Conservation (phyloP, 2,113 vertebrate species). For the Lethenteron reissneri region DNA sequence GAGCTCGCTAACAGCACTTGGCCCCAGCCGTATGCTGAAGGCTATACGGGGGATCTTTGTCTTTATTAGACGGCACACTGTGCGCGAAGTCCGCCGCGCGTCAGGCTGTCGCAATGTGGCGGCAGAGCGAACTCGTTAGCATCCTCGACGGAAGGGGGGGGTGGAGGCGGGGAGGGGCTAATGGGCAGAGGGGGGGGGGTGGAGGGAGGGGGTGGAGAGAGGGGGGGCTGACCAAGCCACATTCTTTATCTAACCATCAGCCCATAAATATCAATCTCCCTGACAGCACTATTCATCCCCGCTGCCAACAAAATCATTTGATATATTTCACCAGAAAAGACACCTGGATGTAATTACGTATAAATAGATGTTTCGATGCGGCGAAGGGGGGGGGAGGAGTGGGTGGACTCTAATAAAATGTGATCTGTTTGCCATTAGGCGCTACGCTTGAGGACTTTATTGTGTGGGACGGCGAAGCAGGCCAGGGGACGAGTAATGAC, state of each 20-base stretch:
- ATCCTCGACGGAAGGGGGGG: too few relatives aligned
- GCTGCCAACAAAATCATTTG: conserved; percentile 1
- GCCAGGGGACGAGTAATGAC: not conserved
- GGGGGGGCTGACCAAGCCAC: too few relatives aligned
- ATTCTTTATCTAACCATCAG: not conserved
- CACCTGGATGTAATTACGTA: conserved; percentile 6
- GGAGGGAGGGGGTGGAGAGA: too few relatives aligned
- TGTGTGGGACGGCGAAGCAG: not conserved
- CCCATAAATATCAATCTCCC: conserved; percentile 5
- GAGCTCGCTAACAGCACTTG: too few relatives aligned
- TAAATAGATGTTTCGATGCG: not conserved
- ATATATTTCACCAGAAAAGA: not conserved
- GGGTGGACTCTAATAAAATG: conserved; percentile 3
- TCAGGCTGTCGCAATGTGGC: too few relatives aligned
- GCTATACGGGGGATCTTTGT: too few relatives aligned
- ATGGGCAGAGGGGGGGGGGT: too few relatives aligned
- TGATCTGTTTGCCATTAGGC: conserved; percentile 4
- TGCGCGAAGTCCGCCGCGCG: too few relatives aligned
- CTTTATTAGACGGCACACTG: too few relatives aligned
- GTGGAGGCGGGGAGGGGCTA: too few relatives aligned
- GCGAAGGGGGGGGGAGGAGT: not conserved
- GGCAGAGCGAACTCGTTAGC: too few relatives aligned
- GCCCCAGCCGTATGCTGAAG: too few relatives aligned
- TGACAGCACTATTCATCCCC: conserved; percentile 4
- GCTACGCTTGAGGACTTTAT: conserved; percentile 1